Conservation (phyloP, 2,113 vertebrate genomes). For the Sinocyclocheilus maitianheensis region DNA sequence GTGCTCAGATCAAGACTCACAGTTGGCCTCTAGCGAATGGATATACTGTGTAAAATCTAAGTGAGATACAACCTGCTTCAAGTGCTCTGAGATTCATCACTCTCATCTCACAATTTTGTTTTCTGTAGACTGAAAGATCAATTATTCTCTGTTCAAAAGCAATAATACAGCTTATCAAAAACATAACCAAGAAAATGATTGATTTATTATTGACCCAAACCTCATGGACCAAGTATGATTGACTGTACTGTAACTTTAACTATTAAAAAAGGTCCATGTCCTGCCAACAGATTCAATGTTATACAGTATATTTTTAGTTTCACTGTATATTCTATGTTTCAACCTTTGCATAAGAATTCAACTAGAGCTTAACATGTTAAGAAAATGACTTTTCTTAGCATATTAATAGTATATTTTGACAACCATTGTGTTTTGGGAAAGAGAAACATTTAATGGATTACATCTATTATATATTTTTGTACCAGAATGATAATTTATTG, state of each 20-base stretch:
- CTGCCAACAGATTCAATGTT: neutral
- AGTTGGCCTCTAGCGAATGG: conserved; percentile 12
- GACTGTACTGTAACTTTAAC: neutral
- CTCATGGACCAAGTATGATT: conserved; percentile 25
- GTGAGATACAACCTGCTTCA: neutral
- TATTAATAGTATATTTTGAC: conserved; percentile 20
- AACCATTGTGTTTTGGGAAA: neutral
- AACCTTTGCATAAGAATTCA: neutral
- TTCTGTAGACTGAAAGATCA: neutral
- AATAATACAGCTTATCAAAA: conserved; percentile 14
- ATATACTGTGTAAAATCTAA: neutral
- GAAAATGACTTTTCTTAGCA: neutral
- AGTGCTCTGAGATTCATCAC: conserved; percentile 3
- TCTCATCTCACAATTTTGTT: neutral
- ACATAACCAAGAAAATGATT: neutral
- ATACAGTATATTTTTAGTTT: conserved; percentile 6
- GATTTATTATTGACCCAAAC: conserved; percentile 1
- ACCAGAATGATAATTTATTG: conserved; percentile 28
- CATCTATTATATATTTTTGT: conserved; percentile 32
- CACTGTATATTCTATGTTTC: neutral
- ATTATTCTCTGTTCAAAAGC: neutral
- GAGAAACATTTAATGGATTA: neutral
- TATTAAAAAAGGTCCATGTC: neutral
- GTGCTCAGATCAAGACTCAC: neutral
- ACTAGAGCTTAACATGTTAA: conserved; percentile 1